Evolutionary conservation across 1,140 invertebrate species (phyloP).

Genomic region (Drosophila pseudoobscura): DNA sequence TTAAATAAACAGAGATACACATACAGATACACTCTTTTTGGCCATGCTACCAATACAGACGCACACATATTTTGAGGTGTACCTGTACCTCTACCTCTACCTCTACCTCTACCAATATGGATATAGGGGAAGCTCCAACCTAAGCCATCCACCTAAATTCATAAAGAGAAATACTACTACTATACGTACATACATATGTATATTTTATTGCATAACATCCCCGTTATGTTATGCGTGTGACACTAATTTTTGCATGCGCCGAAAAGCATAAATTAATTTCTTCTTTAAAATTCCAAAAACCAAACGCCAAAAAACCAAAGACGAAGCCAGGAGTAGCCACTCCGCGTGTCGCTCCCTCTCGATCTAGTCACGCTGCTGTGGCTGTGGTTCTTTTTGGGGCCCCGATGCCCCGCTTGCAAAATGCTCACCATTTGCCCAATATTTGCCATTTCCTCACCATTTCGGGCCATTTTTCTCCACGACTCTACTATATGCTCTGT

Average conservation of each 20-base stretch:
- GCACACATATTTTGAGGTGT: slow-evolving; percentile 1
- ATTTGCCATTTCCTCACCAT: slow-evolving; percentile 78
- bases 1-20: slow-evolving; percentile 47
- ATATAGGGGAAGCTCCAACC: slow-evolving; percentile 46
- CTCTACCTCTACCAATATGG: slow-evolving; percentile 17
- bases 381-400: slow-evolving; percentile 60
- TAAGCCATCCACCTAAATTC: slow-evolving; percentile 51
- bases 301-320: neutral
- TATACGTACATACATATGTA: neutral
- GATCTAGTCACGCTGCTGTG: slow-evolving; percentile 65
- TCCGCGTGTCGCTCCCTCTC: slow-evolving; percentile 3
- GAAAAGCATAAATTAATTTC: slow-evolving; percentile 65
- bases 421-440: slow-evolving; percentile 72
- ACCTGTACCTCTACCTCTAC: slow-evolving; percentile 8
- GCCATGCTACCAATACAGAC: slow-evolving; percentile 31
- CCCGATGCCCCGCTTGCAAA: slow-evolving; percentile 52
- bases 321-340: slow-evolving; percentile 10
- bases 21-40: slow-evolving; percentile 16
- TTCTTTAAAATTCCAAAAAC: slow-evolving; percentile 22
- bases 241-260: slow-evolving; percentile 75
- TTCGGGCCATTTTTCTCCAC: slow-evolving; percentile 40
- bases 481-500: no score
- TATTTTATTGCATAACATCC: slow-evolving; percentile 63
- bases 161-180: slow-evolving; percentile 18
- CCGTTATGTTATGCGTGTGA: slow-evolving; percentile 79